Evolutionary conservation across 53 echinoderm and acorn worm genomes (phyloP).

Genomic region (Henricia sp.): DNA sequence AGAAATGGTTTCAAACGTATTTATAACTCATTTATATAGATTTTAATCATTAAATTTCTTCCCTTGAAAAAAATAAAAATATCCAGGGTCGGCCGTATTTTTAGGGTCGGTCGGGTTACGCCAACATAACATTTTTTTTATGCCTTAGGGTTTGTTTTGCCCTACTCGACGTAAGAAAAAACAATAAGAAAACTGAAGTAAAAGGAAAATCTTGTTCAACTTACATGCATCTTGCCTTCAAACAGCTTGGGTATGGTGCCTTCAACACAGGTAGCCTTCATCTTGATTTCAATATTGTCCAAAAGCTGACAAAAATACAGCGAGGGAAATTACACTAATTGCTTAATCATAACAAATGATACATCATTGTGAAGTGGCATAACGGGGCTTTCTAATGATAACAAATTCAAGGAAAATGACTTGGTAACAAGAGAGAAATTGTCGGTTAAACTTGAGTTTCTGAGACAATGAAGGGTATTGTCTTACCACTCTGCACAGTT

Average conservation of each 20-base stretch:
- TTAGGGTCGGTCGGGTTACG: too few species aligned
- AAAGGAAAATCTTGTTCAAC: conserved; percentile 21
- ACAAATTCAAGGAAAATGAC: too few species aligned
- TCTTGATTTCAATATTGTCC: conserved; percentile 98
- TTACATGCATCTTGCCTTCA: conserved; percentile 99
- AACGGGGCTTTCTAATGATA: background rate
- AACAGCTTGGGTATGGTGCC: conserved; percentile 95
- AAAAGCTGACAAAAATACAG: conserved; percentile 67
- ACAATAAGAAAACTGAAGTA: too few species aligned
- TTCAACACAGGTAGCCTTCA: conserved; percentile 96
- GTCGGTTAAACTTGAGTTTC: background rate
- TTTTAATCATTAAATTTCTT: too few species aligned
- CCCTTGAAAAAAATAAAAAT: too few species aligned
- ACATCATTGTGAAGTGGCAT: background rate
- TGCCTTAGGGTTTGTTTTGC: too few species aligned
- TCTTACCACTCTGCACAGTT: conserved; percentile 97
- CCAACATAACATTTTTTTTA: too few species aligned
- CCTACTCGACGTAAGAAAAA: too few species aligned
- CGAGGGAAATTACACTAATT: background rate
- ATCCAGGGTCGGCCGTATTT: too few species aligned
- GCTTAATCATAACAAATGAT: background rate
- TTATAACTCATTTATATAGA: too few species aligned
- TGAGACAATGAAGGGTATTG: background rate
- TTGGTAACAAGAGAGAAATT: too few species aligned
- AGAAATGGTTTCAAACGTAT: too few species aligned